Base-by-base conservation (phyloP, 2,888 invertebrate genomes). In the Aspidiotus destructor region DNA sequence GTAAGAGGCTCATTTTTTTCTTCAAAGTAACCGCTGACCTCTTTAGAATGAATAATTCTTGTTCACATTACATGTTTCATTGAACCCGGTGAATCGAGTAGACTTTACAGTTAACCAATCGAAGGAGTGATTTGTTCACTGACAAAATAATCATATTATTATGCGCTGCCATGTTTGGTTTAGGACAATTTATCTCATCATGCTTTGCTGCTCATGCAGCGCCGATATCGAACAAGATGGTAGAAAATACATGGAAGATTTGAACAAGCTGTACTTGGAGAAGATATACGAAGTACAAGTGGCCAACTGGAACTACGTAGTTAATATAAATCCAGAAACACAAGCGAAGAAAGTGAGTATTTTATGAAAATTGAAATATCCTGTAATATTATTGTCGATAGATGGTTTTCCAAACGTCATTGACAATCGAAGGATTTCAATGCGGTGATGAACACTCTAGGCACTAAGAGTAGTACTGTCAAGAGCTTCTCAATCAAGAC, bases 271-370 rank as follows among this genome's bases (percentile, higher is more conserved):
- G 69, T 78, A 81, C n/a, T 84, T 83, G 0, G 73, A 78, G 62
- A 81, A 84, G 74, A 80, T 80, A 71, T 85, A 87, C 74, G 78
- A 80, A 13, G 81, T 81, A 6, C 80, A 81, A 0, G 72, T 84
- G 3, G 86, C 86, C 0, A 82, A 84, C 70, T 91, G 91, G 90
- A 82, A 80, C 0, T 89, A 89, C 75, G 85, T 84, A 0, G 86
- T 88, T 0, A 87, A 91, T 75, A 82, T 91, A 55, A 90, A 86
- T 0, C 84, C 87, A 64, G 83, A 83, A 69, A 90, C 86, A 77
- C 81, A 86, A 67, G 81, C 82, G 44, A 75, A 75, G 13, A 81
- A 83, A 76, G 78, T 83, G 73, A 74, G 75, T 8, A 28, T 28
- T 28, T 28, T 5, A 3, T 28, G 28, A 28, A 28, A 28, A 28